phyloP scores from a whole-genome alignment of 2,797 vertebrate species.

The Coranthus polyacanthus region DNA sequence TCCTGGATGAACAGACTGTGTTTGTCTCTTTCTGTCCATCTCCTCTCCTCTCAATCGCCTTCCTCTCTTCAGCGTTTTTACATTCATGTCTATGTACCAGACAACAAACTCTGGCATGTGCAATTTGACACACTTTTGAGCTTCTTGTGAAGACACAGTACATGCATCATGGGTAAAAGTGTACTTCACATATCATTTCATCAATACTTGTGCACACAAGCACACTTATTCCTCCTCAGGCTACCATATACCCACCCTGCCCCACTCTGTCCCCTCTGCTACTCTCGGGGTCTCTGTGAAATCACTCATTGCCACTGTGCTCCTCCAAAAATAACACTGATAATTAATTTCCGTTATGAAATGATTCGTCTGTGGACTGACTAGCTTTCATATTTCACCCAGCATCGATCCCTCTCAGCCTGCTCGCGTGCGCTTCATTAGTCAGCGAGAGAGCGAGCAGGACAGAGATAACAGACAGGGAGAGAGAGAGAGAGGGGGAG shows the following conservation, averaged over 20 bases:
- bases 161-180: neutral
- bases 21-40: slow-evolving; percentile 59
- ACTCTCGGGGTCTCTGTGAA: slow-evolving; percentile 58
- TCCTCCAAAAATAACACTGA: slow-evolving; percentile 84
- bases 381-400: slow-evolving; percentile 81
- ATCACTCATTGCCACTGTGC: slow-evolving; percentile 74
- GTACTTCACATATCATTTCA: slow-evolving; percentile 26
- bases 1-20: slow-evolving; percentile 58
- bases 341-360: slow-evolving; percentile 85
- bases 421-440: slow-evolving; percentile 75
- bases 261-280: slow-evolving; percentile 33
- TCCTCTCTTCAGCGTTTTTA: neutral
- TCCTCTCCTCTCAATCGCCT: slow-evolving; percentile 18
- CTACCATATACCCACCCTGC: slow-evolving; percentile 15
- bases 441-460: slow-evolving; percentile 53
- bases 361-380: slow-evolving; percentile 75
- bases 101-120: neutral
- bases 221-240: slow-evolving; percentile 5
- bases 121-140: neutral
- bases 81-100: slow-evolving; percentile 14
- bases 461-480: slow-evolving; percentile 42
- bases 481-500: slow-evolving; percentile 38
- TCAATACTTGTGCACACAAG: neutral
- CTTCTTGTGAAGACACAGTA: neutral
- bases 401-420: slow-evolving; percentile 72